A percentile compares a stretch with the other conserved stretches of the same genome.
These are phyloP conservation scores for Ectropis grisescens DNA, from an alignment of 1,140 invertebrate species.

Conservation along the genomic window DNA sequence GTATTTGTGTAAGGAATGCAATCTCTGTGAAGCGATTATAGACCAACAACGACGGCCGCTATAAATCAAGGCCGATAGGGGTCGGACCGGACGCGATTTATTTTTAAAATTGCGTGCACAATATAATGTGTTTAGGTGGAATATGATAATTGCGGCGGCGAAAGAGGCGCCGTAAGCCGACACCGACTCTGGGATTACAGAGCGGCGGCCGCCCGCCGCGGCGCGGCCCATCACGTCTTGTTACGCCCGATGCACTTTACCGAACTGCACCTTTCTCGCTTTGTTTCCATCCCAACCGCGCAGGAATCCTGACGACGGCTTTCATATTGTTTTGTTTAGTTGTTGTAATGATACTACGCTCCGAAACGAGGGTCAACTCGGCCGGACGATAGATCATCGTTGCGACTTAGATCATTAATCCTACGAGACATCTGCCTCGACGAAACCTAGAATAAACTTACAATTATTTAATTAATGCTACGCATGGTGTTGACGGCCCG, in stretches of 20 bases:
- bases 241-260: slow-evolving; percentile 23
- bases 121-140: slow-evolving; percentile 68
- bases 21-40: slow-evolving; percentile 25
- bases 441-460: too few species aligned
- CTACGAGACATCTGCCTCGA: too few species aligned
- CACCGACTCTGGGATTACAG: slow-evolving; percentile 61
- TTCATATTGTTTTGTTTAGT: slow-evolving; percentile 10
- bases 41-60: slow-evolving; percentile 15
- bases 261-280: slow-evolving; percentile 9
- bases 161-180: slow-evolving; percentile 63
- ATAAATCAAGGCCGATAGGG: slow-evolving; percentile 58
- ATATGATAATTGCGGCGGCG: slow-evolving; percentile 63
- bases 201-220: slow-evolving; percentile 19
- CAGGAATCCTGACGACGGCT: slow-evolving; percentile 2
- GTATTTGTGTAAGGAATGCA: slow-evolving; percentile 40
- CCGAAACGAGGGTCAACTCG: too few species aligned
- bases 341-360: too few species aligned
- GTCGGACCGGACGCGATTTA: slow-evolving; percentile 54
- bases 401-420: too few species aligned
- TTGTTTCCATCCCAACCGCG: slow-evolving; percentile 1
- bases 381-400: too few species aligned
- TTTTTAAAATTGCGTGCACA: slow-evolving; percentile 67
- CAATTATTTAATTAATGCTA: too few species aligned
- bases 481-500: too few species aligned
- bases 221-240: slow-evolving; percentile 27